Base-by-base conservation (phyloP, 1,140 invertebrate species). In the Samia ricini region DNA sequence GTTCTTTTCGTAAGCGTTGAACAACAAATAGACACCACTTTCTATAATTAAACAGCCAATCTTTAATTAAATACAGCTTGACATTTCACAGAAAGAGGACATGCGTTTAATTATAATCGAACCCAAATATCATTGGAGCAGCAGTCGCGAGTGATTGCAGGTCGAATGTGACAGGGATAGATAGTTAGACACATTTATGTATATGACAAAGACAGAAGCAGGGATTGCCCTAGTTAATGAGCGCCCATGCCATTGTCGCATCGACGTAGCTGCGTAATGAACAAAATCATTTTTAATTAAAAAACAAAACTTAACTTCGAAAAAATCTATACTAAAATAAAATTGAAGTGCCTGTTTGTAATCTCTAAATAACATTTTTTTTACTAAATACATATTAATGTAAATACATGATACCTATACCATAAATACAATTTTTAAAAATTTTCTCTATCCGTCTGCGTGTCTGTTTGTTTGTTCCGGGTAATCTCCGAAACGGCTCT, bases 51-150 rank as follows among this genome's bases (percentile, higher is more conserved):
- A 78, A 76, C 65, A 67, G 67, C 69, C n/a, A 61, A 76, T 81
- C 71, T 83, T 81, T 87, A 88, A 89, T 90, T 88, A 88, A 84
- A 88, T 74, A 81, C 79, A 78, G 82, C 74, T 82, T 88, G 88
- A 88, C 88, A 90, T 90, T 90, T 90, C 72, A 84, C 83, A 85
- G 79, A 88, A 88, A 65, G 77, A 84, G 88, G 85, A 81, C 88
- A 83, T 82, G 72, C 65, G 81, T 85, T 83, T 89, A 90, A 90
- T 90, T 88, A 85, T 90, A 90, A 81, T 86, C 84, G 85, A 86
- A 86, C 83, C 83, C 80, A 88, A 90, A 90, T 88, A 90, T 90
- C 88, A 88, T 86, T 82, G 83, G 85, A 85, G 57, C 88, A 83
- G 72, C 76, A 79, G 75, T 77, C 71, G 74, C 61, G 70, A 73